Evolutionary conservation across 2,113 vertebrate genomes (phyloP).

Genomic region (Cryptomyrus ogoouensis): DNA sequence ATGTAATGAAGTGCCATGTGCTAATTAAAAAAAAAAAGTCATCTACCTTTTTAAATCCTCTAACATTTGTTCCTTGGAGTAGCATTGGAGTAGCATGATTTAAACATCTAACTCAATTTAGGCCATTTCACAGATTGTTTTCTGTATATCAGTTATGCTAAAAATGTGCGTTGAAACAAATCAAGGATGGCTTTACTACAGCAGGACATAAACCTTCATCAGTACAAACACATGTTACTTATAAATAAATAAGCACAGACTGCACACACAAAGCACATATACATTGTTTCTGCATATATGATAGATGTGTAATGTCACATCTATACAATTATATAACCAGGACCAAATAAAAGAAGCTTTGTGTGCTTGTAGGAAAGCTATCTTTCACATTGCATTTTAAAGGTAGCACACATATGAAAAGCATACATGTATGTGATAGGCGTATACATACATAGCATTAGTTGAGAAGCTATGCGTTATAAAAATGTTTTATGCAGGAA

Average conservation of each 20-base stretch:
- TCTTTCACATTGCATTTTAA: conserved; percentile 18
- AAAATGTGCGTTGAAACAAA: background rate
- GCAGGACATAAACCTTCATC: background rate
- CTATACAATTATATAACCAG: conserved; percentile 39
- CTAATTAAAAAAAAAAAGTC: background rate
- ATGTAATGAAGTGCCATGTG: background rate
- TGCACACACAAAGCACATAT: conserved; percentile 13
- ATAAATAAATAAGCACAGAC: conserved; percentile 4
- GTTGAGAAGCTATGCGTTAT: conserved; percentile 8
- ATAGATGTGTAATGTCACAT: conserved; percentile 26
- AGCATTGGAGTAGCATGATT: background rate
- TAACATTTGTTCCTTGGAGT: background rate
- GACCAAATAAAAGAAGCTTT: conserved; percentile 35
- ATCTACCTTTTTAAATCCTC: background rate
- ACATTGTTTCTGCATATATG: conserved; percentile 30
- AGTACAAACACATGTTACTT: conserved; percentile 22
- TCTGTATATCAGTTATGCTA: background rate
- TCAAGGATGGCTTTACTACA: background rate
- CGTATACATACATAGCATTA: conserved; percentile 34
- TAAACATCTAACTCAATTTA: background rate
- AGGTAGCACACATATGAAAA: conserved; percentile 28
- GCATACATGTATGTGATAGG: conserved; percentile 38
- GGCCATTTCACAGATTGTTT: background rate
- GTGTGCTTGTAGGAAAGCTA: conserved; percentile 32
- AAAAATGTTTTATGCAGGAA: conserved; percentile 4